Percentiles rank a stretch among this genome's conserved stretches.
Evolutionary conservation across 2,797 vertebrate species (phyloP).

Genomic region (Borostomias antarcticus): DNA sequence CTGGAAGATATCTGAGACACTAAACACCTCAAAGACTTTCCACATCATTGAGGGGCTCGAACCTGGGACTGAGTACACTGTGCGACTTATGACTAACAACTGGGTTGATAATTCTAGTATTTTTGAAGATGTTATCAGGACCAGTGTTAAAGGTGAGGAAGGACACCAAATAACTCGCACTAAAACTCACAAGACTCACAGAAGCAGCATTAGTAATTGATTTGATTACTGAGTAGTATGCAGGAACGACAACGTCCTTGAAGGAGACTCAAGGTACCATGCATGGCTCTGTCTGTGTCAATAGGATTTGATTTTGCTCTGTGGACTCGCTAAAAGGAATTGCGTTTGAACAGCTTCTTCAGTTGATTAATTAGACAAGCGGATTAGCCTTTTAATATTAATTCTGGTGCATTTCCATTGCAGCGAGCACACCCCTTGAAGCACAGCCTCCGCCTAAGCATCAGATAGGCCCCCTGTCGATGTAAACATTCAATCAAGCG

Average conservation of each 20-base stretch:
- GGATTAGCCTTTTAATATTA: slow-evolving; percentile 79
- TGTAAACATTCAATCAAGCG: slow-evolving; percentile 73
- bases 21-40: slow-evolving; percentile 84
- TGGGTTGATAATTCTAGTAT: slow-evolving; percentile 89
- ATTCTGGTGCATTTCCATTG: slow-evolving; percentile 64
- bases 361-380: slow-evolving; percentile 79
- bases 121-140: slow-evolving; percentile 91
- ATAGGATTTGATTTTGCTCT: slow-evolving; percentile 56
- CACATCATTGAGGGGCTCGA: slow-evolving; percentile 85
- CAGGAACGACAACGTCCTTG: slow-evolving; percentile 46
- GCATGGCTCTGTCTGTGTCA: slow-evolving; percentile 43
- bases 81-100: slow-evolving; percentile 87
- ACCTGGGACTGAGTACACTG: slow-evolving; percentile 84
- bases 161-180: neutral
- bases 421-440: slow-evolving; percentile 22
- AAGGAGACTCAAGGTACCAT: slow-evolving; percentile 40
- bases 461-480: slow-evolving; percentile 60
- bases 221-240: slow-evolving; percentile 15
- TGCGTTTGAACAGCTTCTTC: slow-evolving; percentile 67
- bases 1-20: slow-evolving; percentile 82
- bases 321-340: slow-evolving; percentile 56
- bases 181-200: slow-evolving; percentile 6
- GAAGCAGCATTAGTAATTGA: slow-evolving; percentile 25
- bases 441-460: slow-evolving; percentile 41
- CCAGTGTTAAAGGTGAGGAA: slow-evolving; percentile 87